phyloP scores from a whole-genome alignment of 92 coral and sea anemone species.

The Plumapathes pennacea region DNA sequence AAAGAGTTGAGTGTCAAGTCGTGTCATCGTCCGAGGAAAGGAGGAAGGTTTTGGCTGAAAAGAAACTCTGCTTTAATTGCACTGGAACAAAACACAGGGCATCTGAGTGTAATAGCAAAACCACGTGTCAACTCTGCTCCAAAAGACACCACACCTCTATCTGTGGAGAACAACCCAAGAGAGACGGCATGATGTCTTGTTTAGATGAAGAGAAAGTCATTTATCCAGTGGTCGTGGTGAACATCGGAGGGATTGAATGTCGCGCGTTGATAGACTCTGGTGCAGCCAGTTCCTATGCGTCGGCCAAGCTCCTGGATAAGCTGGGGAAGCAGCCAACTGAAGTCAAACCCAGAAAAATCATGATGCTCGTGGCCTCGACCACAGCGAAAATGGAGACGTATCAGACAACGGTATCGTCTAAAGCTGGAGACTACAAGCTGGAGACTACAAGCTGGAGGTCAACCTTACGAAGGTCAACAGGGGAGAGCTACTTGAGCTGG shows the following conservation, averaged over 20 bases:
- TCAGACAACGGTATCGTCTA: background rate
- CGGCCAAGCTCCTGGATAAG: background rate
- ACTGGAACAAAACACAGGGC: constrained; percentile 4
- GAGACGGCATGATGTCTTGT: constrained; percentile 5
- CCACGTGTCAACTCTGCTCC: background rate
- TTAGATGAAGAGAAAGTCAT: background rate
- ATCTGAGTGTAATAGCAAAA: constrained; percentile 4
- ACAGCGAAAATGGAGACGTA: constrained; percentile 16
- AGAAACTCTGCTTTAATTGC: constrained; percentile 12
- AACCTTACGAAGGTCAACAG: constrained; percentile 47
- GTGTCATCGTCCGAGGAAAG: constrained; percentile 10
- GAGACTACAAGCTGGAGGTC: constrained; percentile 28
- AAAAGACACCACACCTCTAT: constrained; percentile 6
- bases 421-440: constrained; percentile 6
- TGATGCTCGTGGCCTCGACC: constrained; percentile 19
- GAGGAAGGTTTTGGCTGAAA: constrained; percentile 11
- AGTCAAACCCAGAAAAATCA: constrained; percentile 2
- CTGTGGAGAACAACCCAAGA: background rate
- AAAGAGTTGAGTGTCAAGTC: constrained; percentile 5
- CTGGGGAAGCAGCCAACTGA: background rate
- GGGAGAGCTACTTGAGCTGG: constrained; percentile 33
- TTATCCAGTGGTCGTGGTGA: constrained; percentile 7
- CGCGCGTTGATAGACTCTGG: constrained; percentile 7
- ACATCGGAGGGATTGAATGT: constrained; percentile 2
- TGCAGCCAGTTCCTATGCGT: constrained; percentile 9